Evolutionary conservation across 2,113 vertebrate genomes (phyloP).

Genomic region (Nanorana parkeri): DNA sequence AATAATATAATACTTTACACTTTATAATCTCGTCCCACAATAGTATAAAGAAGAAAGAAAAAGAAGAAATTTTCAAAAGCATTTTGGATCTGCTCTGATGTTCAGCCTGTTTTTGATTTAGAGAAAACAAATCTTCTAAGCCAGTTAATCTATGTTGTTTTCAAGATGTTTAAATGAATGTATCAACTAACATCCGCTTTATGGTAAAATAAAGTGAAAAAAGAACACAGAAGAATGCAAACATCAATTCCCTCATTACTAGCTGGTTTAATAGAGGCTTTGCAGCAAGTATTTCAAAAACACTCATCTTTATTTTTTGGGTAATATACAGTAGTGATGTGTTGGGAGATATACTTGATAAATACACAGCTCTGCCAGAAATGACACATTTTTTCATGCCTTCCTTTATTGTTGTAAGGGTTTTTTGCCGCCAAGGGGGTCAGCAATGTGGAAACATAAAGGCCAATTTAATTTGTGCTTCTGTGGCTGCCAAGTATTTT

Average conservation of each 20-base stretch:
- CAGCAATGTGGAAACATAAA: slow-evolving; percentile 99
- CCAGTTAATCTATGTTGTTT: slow-evolving; percentile 53
- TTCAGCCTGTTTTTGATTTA: slow-evolving; percentile 56
- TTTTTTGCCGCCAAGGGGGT: slow-evolving; percentile 93
- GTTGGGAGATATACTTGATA: slow-evolving; percentile 74
- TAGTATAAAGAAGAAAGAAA: slow-evolving; percentile 25
- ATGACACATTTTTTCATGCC: slow-evolving; percentile 76
- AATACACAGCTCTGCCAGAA: slow-evolving; percentile 75
- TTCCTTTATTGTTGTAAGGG: slow-evolving; percentile 80
- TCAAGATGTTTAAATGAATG: slow-evolving; percentile 63
- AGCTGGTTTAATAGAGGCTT: slow-evolving; percentile 61
- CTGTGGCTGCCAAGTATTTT: slow-evolving; percentile 99
- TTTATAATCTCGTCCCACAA: slow-evolving; percentile 35
- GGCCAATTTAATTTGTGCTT: slow-evolving; percentile 99
- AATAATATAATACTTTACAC: slow-evolving; percentile 54
- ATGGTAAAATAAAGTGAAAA: slow-evolving; percentile 74
- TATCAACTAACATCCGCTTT: slow-evolving; percentile 74
- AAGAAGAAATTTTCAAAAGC: slow-evolving; percentile 39
- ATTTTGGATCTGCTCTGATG: slow-evolving; percentile 57
- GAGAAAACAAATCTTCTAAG: slow-evolving; percentile 58
- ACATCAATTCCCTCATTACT: slow-evolving; percentile 73
- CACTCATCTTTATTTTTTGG: slow-evolving; percentile 65
- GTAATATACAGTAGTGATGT: slow-evolving; percentile 50
- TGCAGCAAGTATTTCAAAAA: slow-evolving; percentile 67
- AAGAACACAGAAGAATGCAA: slow-evolving; percentile 68